These are phyloP conservation scores for Nomada lathburiana DNA, from an alignment of 2,888 invertebrate genomes.

Conservation along the genomic window DNA sequence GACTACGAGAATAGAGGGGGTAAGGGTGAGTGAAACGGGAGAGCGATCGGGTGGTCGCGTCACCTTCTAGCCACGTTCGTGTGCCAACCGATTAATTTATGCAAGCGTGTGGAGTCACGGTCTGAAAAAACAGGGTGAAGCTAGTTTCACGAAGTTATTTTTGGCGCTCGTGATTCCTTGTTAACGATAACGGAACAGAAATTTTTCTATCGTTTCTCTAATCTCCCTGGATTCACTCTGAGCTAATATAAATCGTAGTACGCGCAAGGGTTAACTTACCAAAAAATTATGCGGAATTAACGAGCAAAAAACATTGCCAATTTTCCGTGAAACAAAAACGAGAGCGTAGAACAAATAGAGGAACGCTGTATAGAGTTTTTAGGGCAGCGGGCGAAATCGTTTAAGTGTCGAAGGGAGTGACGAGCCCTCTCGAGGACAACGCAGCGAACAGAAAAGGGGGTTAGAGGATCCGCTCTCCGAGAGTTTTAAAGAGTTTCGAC, in stretches of 20 bases:
- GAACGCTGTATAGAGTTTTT: neutral
- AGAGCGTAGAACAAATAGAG: neutral
- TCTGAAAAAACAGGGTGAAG: neutral
- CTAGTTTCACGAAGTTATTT: neutral
- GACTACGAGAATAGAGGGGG: conserved; percentile 73
- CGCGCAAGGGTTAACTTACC: neutral
- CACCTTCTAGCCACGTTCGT: conserved; percentile 47
- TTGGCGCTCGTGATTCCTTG: too few species aligned
- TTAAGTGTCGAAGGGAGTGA: conserved; percentile 23
- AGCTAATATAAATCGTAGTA: too few species aligned
- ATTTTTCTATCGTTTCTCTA: too few species aligned
- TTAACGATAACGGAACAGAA: too few species aligned
- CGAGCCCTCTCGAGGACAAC: conserved; percentile 29
- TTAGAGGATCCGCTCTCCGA: conserved; percentile 57
- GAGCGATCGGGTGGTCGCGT: conserved; percentile 43
- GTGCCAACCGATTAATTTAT: conserved; percentile 62
- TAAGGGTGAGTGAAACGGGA: conserved; percentile 1
- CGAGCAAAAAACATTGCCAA: too few species aligned
- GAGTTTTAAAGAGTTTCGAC: conserved; percentile 83
- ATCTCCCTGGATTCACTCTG: too few species aligned
- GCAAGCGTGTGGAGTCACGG: conserved; percentile 30
- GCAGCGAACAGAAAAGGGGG: conserved; percentile 23
- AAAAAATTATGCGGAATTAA: neutral
- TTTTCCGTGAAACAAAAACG: neutral
- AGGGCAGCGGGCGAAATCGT: conserved; percentile 6